Evolutionary conservation across 1,140 invertebrate species (phyloP).

Genomic region (Ruditapes philippinarum): DNA sequence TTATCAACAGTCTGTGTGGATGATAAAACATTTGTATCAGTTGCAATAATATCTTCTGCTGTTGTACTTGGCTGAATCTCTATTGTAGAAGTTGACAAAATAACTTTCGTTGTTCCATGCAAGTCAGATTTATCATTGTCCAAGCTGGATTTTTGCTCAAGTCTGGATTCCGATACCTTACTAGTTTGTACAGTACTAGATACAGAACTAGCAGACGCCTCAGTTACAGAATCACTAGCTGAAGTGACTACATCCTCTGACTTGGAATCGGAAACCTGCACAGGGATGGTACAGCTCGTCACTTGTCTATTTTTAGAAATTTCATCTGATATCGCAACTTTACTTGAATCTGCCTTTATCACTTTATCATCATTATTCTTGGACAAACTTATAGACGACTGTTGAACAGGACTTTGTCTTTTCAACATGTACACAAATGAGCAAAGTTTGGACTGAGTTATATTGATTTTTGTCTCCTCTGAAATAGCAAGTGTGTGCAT

Average conservation of each 20-base stretch:
- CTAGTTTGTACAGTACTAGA: background rate
- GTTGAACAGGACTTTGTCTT: background rate
- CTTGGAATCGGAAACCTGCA: background rate
- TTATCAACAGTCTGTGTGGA: background rate
- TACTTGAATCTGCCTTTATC: background rate
- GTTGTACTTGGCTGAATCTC: background rate
- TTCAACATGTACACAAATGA: background rate
- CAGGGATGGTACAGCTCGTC: background rate
- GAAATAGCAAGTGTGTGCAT: background rate
- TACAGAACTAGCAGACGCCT: background rate
- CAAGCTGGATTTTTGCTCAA: background rate
- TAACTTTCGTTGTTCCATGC: background rate
- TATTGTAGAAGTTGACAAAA: background rate
- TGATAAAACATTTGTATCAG: background rate
- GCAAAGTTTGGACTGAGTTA: background rate
- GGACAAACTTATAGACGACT: background rate
- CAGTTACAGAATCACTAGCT: background rate
- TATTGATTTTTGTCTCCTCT: background rate
- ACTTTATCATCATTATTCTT: background rate
- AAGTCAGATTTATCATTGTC: background rate
- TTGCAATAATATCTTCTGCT: background rate
- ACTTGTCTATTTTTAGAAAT: background rate
- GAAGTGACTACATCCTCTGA: background rate
- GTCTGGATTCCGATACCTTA: background rate
- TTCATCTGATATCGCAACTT: background rate